Percentiles rank a stretch among this genome's conserved stretches.
Evolutionary conservation across 1,140 invertebrate species (phyloP).

Genomic region (Heliconius himera): DNA sequence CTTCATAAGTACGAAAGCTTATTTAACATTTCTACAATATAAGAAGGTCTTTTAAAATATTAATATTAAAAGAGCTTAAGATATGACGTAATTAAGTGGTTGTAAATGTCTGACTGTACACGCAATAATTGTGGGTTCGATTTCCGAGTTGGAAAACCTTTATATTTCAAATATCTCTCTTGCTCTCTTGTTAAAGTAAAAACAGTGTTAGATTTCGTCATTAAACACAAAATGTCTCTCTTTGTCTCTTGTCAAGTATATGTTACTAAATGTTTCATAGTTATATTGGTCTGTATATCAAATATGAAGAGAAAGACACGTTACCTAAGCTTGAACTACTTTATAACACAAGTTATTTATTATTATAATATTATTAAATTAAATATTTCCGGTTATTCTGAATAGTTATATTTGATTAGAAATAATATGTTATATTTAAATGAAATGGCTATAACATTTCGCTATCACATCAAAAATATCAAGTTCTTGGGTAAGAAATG

Average conservation of each 20-base stretch:
- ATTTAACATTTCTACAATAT: conserved; percentile 11
- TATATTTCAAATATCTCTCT: too few species aligned
- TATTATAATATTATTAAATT: neutral
- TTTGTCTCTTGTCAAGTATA: too few species aligned
- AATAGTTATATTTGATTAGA: conserved; percentile 40
- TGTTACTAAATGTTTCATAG: too few species aligned
- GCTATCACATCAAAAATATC: conserved; percentile 5
- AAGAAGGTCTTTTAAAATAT: neutral
- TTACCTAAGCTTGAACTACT: neutral
- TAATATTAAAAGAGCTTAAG: conserved; percentile 2
- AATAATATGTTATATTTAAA: conserved; percentile 79
- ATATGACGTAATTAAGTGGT: neutral
- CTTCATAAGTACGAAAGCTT: neutral
- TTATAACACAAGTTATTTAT: neutral
- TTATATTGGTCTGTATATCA: neutral
- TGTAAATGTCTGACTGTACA: too few species aligned
- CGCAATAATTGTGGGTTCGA: too few species aligned
- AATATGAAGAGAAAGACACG: neutral
- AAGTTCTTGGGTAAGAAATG: neutral
- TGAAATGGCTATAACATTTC: conserved; percentile 79
- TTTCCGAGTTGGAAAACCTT: too few species aligned
- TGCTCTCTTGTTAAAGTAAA: too few species aligned
- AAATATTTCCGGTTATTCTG: neutral
- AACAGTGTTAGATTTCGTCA: too few species aligned
- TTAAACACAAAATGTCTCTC: too few species aligned